These are phyloP conservation scores for Spermophilus dauricus DNA, from an alignment of 2,113 vertebrate species.

Conservation along the genomic window DNA sequence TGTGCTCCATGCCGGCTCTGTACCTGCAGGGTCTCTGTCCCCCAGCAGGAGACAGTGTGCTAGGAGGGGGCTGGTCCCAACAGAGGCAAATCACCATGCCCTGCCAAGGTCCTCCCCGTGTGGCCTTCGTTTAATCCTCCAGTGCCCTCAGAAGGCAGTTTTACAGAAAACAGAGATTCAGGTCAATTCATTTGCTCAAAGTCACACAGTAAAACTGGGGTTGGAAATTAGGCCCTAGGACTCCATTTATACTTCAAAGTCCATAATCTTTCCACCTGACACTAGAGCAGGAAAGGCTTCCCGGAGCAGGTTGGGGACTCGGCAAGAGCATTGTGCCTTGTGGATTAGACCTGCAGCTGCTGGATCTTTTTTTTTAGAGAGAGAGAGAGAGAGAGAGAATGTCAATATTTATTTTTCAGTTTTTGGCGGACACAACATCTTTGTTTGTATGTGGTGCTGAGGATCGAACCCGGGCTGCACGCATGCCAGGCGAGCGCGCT, in stretches of 20 bases:
- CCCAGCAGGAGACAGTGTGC: accelerated
- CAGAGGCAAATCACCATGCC: accelerated
- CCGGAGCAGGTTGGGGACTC: background rate
- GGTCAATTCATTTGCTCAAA: background rate
- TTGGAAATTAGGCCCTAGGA: background rate
- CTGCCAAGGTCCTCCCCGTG: background rate
- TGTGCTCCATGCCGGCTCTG: background rate
- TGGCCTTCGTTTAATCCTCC: background rate
- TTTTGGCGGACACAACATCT: too few relatives aligned
- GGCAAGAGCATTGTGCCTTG: accelerated
- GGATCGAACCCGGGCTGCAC: too few relatives aligned
- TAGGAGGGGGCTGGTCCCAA: background rate
- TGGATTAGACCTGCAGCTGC: too few relatives aligned
- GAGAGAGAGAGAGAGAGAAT: too few relatives aligned
- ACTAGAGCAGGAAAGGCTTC: background rate
- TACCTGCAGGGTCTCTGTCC: background rate
- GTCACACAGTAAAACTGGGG: background rate
- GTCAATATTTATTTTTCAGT: too few relatives aligned
- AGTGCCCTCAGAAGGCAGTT: background rate
- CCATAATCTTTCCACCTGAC: background rate
- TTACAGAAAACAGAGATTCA: background rate
- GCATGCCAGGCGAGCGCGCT: too few relatives aligned
- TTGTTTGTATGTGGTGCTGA: too few relatives aligned
- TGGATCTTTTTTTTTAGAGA: too few relatives aligned
- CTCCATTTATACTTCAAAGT: background rate